These are phyloP conservation scores for Lordiphosa collinella DNA, from an alignment of 1,140 invertebrate species.

Conservation along the genomic window DNA sequence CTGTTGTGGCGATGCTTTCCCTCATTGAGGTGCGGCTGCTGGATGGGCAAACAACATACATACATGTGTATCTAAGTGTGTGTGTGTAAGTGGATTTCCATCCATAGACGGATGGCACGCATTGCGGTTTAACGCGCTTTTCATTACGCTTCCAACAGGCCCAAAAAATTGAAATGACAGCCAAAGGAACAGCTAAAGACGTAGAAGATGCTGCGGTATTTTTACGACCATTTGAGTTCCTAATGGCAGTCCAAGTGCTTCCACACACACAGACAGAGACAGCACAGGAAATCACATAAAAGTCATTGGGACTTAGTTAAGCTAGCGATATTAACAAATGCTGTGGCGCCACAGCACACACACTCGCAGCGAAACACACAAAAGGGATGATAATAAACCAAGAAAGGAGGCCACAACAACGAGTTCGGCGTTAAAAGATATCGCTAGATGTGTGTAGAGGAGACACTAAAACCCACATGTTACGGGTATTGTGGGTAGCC, in stretches of 20 bases:
- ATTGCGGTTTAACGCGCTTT: slow-evolving; percentile 59
- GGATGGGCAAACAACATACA: background rate
- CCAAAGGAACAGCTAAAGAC: slow-evolving; percentile 45
- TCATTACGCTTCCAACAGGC: slow-evolving; percentile 27
- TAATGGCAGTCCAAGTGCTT: slow-evolving; percentile 11
- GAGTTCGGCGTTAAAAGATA: slow-evolving; percentile 32
- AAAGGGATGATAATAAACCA: slow-evolving; percentile 62
- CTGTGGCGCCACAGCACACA: slow-evolving; percentile 21
- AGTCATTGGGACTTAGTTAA: slow-evolving; percentile 75
- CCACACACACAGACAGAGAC: slow-evolving; percentile 10
- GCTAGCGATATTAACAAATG: slow-evolving; percentile 72
- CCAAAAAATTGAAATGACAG: slow-evolving; percentile 25
- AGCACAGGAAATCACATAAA: slow-evolving; percentile 56
- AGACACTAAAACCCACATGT: slow-evolving; percentile 66
- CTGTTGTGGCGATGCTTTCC: slow-evolving; percentile 6
- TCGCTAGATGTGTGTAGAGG: slow-evolving; percentile 18
- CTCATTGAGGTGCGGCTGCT: background rate
- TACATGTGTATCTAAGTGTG: slow-evolving; percentile 8
- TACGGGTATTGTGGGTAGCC: slow-evolving; percentile 38
- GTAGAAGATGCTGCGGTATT: slow-evolving; percentile 59
- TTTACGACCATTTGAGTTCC: slow-evolving; percentile 36
- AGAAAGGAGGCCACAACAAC: slow-evolving; percentile 15
- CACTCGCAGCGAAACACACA: background rate
- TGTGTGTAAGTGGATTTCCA: slow-evolving; percentile 3
- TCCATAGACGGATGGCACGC: slow-evolving; percentile 20